Base-by-base conservation (phyloP, 2,888 invertebrate species). In the Schizotus pectinicornis region DNA sequence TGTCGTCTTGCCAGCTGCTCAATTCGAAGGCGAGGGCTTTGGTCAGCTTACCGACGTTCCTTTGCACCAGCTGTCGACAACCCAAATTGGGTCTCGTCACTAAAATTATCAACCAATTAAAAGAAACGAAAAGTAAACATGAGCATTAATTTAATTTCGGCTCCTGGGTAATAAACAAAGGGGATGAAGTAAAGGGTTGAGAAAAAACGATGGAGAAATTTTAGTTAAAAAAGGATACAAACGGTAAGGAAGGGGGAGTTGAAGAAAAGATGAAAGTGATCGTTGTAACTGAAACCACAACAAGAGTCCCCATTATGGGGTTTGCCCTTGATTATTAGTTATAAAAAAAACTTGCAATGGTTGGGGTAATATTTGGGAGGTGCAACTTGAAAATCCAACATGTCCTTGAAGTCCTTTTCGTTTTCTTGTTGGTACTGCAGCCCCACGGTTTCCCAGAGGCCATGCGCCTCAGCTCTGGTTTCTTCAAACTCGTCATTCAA, bases 31-130 rank as follows among this genome's bases (percentile, higher is more conserved):
- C 79, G 64, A 94, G 82, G 35, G 89, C 91, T 13, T 87, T 86
- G 7, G 91, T 80, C 62, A 94, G 85, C 79, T 89, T 90, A 48
- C 88, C 85, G 61, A 91, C 82, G 72, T 94, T 88, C 56, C 87
- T 84, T 71, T 90, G 88, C 0, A 92, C 90, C 45, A 97, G 79
- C 1, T 84, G 83, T 6, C 95, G 86, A 74, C 97, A 97, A 0
- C 95, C 95, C 12, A 95, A 81, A 71, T 91, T 92, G 0, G 95
- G 95, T n/a, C 95, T 84, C 56, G 82, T 81, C 7, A 91, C 88
- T 86, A 37, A 22, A 63, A 57, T 12, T 33, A 52, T 53, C 57
- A 43, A 51, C 30, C 39, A 39, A 6, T 33, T 7, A 32, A 11
- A n/a, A 30, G 2, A 43, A 5, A 30, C 39, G n/a, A 39, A 39